Percentiles rank a stretch among this genome's conserved stretches.
Evolutionary conservation across 2,113 vertebrate genomes (phyloP).

Genomic region (Rhegmatorhina hoffmannsi): DNA sequence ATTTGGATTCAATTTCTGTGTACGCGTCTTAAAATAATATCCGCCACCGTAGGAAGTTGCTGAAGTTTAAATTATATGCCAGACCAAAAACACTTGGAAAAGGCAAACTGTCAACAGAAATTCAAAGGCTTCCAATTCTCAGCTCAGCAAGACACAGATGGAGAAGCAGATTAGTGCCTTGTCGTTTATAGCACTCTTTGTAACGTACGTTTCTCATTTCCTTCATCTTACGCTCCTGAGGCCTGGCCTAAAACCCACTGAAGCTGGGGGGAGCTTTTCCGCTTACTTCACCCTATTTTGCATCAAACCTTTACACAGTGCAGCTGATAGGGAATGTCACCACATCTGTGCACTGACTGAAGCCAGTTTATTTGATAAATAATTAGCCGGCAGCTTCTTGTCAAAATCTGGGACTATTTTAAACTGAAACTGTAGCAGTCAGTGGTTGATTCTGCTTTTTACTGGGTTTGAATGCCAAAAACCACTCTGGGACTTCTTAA

Average conservation of each 20-base stretch:
- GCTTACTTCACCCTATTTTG: conserved; percentile 15
- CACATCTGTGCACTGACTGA: neutral
- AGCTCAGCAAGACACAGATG: neutral
- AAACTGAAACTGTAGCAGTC: conserved; percentile 7
- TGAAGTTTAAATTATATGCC: neutral
- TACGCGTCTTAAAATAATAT: neutral
- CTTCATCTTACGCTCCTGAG: neutral
- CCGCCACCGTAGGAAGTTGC: neutral
- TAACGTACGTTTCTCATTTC: conserved; percentile 23
- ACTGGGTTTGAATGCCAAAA: conserved; percentile 53
- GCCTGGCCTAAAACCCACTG: conserved; percentile 6
- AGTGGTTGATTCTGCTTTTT: conserved; percentile 41
- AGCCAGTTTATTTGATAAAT: neutral
- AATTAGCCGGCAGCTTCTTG: neutral
- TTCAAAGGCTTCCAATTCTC: neutral
- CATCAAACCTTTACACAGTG: neutral
- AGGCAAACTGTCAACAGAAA: neutral
- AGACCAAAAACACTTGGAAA: neutral
- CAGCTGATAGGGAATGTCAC: neutral
- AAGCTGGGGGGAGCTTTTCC: neutral
- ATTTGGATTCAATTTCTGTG: neutral
- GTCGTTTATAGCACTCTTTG: neutral
- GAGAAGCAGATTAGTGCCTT: conserved; percentile 33
- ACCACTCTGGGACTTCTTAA: conserved; percentile 46
- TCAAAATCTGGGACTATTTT: conserved; percentile 53